Evolutionary conservation across 2,113 vertebrate species (phyloP).

Genomic region (Cavia aperea): DNA sequence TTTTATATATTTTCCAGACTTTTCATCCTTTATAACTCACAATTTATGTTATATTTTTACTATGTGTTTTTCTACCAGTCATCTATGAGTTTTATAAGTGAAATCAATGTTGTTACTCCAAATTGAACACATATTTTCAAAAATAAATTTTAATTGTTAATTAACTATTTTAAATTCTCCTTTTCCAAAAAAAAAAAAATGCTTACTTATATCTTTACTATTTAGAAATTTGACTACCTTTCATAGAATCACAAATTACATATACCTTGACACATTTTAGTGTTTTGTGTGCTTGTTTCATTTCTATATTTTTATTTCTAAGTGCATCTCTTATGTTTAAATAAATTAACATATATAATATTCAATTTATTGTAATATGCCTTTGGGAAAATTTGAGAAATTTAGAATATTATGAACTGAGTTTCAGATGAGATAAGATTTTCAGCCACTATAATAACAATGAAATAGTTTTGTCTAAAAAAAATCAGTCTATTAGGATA

Average conservation of each 20-base stretch:
- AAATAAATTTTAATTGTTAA: neutral
- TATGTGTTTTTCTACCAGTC: neutral
- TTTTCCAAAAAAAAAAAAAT: neutral
- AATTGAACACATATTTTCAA: neutral
- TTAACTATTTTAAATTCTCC: neutral
- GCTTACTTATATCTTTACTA: neutral
- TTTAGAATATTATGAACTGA: neutral
- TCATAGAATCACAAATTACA: neutral
- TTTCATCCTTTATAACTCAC: neutral
- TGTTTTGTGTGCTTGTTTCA: neutral
- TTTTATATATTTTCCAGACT: neutral
- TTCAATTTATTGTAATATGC: constrained; percentile 42
- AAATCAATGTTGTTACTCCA: neutral
- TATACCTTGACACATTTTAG: neutral
- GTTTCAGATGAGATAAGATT: constrained; percentile 33
- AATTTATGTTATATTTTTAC: neutral
- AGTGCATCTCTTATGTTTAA: neutral
- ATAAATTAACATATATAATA: neutral
- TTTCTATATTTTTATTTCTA: neutral
- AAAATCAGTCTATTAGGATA: constrained; percentile 53
- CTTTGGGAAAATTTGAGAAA: constrained; percentile 41
- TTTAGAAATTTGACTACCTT: neutral
- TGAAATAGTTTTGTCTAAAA: constrained; percentile 28
- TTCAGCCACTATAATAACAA: neutral
- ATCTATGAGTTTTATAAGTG: neutral